These are phyloP conservation scores for Ochropleura plecta DNA, from an alignment of 2,888 invertebrate genomes.

Conservation along the genomic window DNA sequence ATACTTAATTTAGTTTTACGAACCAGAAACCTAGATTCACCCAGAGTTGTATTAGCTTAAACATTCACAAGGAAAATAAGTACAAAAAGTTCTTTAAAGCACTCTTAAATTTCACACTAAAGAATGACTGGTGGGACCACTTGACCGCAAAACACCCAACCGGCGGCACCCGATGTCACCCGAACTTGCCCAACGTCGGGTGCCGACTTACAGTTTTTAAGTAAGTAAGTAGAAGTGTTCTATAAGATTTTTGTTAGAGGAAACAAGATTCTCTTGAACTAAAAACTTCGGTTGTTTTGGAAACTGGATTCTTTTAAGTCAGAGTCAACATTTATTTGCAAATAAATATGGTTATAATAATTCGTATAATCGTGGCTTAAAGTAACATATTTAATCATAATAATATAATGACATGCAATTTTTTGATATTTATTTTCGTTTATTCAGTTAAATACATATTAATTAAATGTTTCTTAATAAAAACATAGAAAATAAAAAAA, in stretches of 20 bases:
- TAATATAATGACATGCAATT: too few species aligned
- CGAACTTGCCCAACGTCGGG: background rate
- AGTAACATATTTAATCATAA: too few species aligned
- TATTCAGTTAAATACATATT: too few species aligned
- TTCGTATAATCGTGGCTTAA: too few species aligned
- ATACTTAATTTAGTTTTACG: too few species aligned
- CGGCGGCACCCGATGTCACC: background rate
- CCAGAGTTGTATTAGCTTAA: background rate
- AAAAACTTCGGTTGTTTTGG: background rate
- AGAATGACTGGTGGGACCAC: slow-evolving; percentile 31
- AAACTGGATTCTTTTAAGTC: background rate
- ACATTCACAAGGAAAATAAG: slow-evolving; percentile 4
- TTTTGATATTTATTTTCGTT: too few species aligned
- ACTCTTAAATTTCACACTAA: slow-evolving; percentile 32
- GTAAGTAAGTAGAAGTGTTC: slow-evolving; percentile 23
- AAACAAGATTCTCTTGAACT: slow-evolving; percentile 30
- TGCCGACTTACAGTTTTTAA: slow-evolving; percentile 36
- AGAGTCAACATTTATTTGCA: too few species aligned
- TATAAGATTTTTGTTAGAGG: slow-evolving; percentile 21
- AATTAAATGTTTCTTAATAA: too few species aligned
- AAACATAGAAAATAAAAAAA: too few species aligned
- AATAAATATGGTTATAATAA: too few species aligned
- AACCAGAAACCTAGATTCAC: background rate
- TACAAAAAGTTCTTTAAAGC: slow-evolving; percentile 14
- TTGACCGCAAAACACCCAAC: slow-evolving; percentile 50